Conservation (phyloP, 2,113 vertebrate species). For the Eurypyga helias region DNA sequence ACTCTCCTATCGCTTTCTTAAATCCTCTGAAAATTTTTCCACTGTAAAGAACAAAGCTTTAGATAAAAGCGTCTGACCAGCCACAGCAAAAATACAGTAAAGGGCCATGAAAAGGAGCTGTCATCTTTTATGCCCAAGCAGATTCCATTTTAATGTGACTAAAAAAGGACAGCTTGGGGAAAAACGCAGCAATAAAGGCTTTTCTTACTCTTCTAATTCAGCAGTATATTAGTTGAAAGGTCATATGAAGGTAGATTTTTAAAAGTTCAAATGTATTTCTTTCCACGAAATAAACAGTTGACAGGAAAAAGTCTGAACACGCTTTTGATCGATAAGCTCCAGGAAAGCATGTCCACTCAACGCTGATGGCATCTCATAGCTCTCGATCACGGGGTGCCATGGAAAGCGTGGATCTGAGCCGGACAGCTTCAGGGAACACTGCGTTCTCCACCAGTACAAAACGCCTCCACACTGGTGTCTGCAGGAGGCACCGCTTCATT, state of each 20-base stretch:
- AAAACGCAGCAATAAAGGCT: background rate
- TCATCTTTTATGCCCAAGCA: slow-evolving; percentile 27
- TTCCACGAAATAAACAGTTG: background rate
- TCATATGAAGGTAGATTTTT: background rate
- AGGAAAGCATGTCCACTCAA: background rate
- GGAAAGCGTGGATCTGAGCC: rapidly evolving
- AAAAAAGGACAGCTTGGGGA: background rate
- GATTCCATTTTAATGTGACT: slow-evolving; percentile 1
- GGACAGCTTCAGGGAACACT: background rate
- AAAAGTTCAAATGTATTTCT: background rate
- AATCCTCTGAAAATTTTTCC: background rate
- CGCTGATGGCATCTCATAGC: rapidly evolving
- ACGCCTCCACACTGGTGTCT: background rate
- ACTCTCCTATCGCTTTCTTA: background rate
- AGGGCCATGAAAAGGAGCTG: slow-evolving; percentile 21
- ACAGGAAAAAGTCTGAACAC: background rate
- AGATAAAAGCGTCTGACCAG: slow-evolving; percentile 44
- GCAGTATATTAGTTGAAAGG: background rate
- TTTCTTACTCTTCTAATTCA: background rate
- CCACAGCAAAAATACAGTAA: slow-evolving; percentile 6
- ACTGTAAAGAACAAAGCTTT: slow-evolving; percentile 11
- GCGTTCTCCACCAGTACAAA: background rate
- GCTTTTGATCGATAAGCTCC: background rate
- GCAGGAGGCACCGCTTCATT: background rate
- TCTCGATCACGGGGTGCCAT: rapidly evolving